Base-by-base conservation (phyloP, 1,140 invertebrate genomes). In the Drosophila lini region DNA sequence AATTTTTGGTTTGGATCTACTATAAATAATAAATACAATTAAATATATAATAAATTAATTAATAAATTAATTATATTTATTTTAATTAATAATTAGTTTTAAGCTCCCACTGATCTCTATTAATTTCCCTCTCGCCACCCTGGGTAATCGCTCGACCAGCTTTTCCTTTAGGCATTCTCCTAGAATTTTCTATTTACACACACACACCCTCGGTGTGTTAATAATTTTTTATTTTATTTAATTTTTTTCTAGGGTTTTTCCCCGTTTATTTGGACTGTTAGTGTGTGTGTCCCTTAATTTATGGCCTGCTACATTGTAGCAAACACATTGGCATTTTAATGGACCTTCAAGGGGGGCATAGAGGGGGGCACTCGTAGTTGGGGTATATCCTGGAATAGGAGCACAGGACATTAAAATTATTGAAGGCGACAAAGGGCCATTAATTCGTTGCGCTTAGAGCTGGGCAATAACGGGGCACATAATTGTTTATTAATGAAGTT, bases 401-500 rank as follows among this genome's bases (percentile, higher is more conserved):
- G 38, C 57, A 53, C 32, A 53, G 52, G 75, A 80, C 83, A 86
- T 88, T 88, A 88, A 88, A 89, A 88, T 88, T 88, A 88, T 88
- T 88, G 83, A 88, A 88, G 81, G 47, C 78, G 45, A 78, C 68
- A 81, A 85, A 73, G 41, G 79, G 83, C 84, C 83, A 88, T 88
- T 88, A 88, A 88, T 88, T 88, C 82, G 80, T 86, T 86, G 80
- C 82, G 82, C 84, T 88, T 80, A 77, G 84, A 80, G 80, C 67
- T 78, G 48, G 69, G 71, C 76, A 88, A 88, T 88, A 86, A 88
- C 58, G 83, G 57, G 59, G 73, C 83, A 70, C 84, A 83, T 86
- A 88, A 88, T 89, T 88, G 80, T 88, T 89, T 88, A 88, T 88
- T 88, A 88, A 88, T 88, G 84, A 88, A 88, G 77, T 89, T 89